Evolutionary conservation across 2,797 vertebrate genomes (phyloP).

Genomic region (Spatula clypeata): DNA sequence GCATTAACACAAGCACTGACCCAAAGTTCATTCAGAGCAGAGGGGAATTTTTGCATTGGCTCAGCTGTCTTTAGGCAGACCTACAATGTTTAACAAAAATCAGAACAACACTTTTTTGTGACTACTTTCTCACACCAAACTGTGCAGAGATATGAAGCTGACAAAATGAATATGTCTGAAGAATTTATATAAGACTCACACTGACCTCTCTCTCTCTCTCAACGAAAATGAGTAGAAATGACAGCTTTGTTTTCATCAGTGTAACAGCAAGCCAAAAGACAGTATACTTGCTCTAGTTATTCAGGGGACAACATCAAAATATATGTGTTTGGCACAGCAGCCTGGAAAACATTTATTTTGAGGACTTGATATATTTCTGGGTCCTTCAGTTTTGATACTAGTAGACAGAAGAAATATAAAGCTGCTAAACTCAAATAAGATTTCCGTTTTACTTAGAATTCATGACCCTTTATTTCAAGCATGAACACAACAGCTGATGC

Average conservation of each 20-base stretch:
- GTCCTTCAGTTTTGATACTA: constrained; percentile 56
- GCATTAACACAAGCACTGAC: background rate
- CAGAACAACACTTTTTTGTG: background rate
- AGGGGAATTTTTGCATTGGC: background rate
- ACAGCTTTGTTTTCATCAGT: background rate
- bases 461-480: constrained; percentile 74
- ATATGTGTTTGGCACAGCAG: constrained; percentile 29
- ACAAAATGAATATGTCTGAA: constrained; percentile 2
- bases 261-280: constrained; percentile 23
- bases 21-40: background rate
- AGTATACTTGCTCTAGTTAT: constrained; percentile 22
- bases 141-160: background rate
- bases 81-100: background rate
- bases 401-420: constrained; percentile 63
- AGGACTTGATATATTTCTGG: constrained; percentile 65
- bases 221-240: background rate
- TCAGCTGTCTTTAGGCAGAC: background rate
- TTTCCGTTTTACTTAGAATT: constrained; percentile 73
- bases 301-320: constrained; percentile 47
- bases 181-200: background rate
- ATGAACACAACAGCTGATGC: constrained; percentile 78
- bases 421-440: constrained; percentile 51
- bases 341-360: constrained; percentile 59
- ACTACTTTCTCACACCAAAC: background rate
- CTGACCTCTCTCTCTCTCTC: background rate